Base-by-base conservation (phyloP, 2,113 vertebrate species). In the Poeciliopsis occidentalis region DNA sequence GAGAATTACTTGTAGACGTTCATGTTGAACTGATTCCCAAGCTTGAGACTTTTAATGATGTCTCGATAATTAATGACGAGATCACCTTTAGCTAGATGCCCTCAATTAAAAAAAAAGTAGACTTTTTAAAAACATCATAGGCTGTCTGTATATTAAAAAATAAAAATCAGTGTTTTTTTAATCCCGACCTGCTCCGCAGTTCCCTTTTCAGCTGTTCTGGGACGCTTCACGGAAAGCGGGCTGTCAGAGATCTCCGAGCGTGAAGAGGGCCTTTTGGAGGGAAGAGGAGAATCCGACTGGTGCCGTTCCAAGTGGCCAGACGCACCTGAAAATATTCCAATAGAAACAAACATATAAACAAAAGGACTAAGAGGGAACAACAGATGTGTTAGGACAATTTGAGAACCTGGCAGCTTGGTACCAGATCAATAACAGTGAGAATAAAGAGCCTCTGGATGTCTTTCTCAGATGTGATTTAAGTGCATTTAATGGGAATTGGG, bases 121-220 rank as follows among this genome's bases (percentile, higher is more conserved):
- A 61, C 30, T 47, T 60, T 78, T 68, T 29, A 75, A 69, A 71
- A 88, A 75, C 64, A 78, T 83, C 69, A 66, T 19, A 79, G 71
- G 71, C 64, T 69, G 65, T 81, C 19, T 15, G 15, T 78, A 29
- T 71, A 19, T 47, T 5, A 47, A 47, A 47, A 47, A 41, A 60
- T n/a, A 66, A 27, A 74, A 75, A 71, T 31, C 51, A 26, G 26
- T 74, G 60, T 32, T 32, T 32, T 32, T 73, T 19, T 54, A 67
- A 64, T 60, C 29, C 96, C 95, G 91, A 99, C 98, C 98, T 99
- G 98, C 89, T 99, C 98, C 0, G 87, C 82, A 85, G 95, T 93
- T 83, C 94, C 93, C 92, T 98, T 98, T 85, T 99, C 98, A 1
- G 95, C 90, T 64, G 96, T 95, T 94, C 95, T 96, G 37, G 96